Base-by-base conservation (phyloP, 1,140 invertebrate species). In the Brachionus plicatilis region DNA sequence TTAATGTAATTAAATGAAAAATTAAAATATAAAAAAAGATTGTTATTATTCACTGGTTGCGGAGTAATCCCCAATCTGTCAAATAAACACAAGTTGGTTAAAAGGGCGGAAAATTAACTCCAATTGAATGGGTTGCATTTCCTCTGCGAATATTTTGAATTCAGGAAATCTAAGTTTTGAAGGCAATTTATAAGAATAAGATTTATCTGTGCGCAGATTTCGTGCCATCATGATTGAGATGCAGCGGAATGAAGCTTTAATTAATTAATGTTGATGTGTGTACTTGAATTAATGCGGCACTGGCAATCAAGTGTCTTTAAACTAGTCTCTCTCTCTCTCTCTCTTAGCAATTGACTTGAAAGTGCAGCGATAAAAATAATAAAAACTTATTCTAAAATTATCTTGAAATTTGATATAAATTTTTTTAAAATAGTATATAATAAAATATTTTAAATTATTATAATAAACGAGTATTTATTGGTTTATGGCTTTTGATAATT, bases 401-500 rank as follows among this genome's bases (percentile, higher is more conserved):
- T 60, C 53, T 60, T 60, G 53, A 60, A 60, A 60, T 60, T 60
- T 60, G 53, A 60, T 60, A 60, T 60, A 20, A 60, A 20, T 24
- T 60, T 20, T 60, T 60, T 60, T 60, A 60, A 60, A 20, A 60
- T 9, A 20, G 20, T 20, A 60, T 60, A 60, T 60, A 60, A 60
- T 60, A 60, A 60, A 60, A 60, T 60, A 60, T 60, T 60, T 60
- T 20, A 20, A 60, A 60, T 60, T 60, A 60, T 60, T 20, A 60
- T 60, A 60, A 60, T 60, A 60, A 60, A 60, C 17, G 17, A 60
- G 20, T 60, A 60, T 60, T 60, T 60, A 60, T 60, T 60, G 53
- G 53, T 60, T 60, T 60, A 60, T 60, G 53, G 53, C 53, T 60
- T 60, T 60, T 60, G 53, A 60, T 60, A 60, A 60, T 60, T 60